Percentiles rank a stretch among this genome's conserved stretches.
Evolutionary conservation across 2,797 vertebrate genomes (phyloP).

Genomic region (Acridotheres tristis): DNA sequence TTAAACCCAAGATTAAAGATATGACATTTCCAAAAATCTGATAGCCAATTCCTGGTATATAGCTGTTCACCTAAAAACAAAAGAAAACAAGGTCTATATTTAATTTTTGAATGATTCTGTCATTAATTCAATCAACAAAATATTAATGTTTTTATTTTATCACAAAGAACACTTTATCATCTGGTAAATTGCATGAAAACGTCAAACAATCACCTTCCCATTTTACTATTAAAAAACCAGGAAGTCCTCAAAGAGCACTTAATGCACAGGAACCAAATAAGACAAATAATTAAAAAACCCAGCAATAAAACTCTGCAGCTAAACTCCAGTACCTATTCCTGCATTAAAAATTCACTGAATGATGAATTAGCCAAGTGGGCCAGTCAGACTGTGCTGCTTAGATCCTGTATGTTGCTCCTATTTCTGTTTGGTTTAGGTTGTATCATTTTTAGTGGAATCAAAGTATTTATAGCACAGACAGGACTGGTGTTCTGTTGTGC

Average conservation of each 20-base stretch:
- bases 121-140: background rate
- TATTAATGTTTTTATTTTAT: background rate
- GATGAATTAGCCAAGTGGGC: background rate
- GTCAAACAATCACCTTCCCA: background rate
- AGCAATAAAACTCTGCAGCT: background rate
- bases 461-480: background rate
- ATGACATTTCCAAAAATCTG: constrained; percentile 94
- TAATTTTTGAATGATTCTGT: background rate
- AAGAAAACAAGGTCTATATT: background rate
- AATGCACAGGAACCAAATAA: background rate
- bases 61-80: constrained; percentile 87
- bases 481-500: background rate
- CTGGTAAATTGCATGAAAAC: background rate
- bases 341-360: background rate
- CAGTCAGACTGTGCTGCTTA: background rate
- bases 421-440: background rate
- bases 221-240: background rate
- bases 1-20: constrained; percentile 89
- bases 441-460: background rate
- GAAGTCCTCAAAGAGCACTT: background rate
- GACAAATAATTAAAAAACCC: background rate
- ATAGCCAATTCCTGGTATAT: constrained; percentile 94
- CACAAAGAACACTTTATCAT: background rate
- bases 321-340: background rate
- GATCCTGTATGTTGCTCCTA: background rate